A percentile compares a stretch with the other conserved stretches of the same genome.
These are phyloP conservation scores for Astreopora myriophthalma DNA, from an alignment of 64 coral and sea anemone genomes.

Conservation along the genomic window DNA sequence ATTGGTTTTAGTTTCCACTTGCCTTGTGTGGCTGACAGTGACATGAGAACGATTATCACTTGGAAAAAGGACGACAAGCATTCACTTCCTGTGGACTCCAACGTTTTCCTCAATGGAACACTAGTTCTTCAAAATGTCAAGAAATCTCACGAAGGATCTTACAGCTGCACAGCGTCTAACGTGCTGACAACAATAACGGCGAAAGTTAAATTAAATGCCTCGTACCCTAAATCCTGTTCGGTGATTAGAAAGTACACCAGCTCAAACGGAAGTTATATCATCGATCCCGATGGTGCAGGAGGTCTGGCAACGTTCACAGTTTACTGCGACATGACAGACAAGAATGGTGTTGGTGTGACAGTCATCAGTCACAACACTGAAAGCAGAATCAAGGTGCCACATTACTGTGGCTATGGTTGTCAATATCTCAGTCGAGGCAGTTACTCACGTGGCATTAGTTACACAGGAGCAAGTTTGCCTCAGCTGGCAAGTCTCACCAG, in stretches of 20 bases:
- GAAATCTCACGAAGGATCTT: background rate
- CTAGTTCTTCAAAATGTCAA: background rate
- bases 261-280: background rate
- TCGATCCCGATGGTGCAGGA: background rate
- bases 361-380: background rate
- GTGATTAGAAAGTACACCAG: background rate
- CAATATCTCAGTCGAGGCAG: too few species aligned
- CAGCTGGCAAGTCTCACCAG: too few species aligned
- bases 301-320: background rate
- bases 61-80: background rate
- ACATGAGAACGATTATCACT: background rate
- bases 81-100: background rate
- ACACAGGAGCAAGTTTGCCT: too few species aligned
- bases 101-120: background rate
- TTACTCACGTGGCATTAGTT: too few species aligned
- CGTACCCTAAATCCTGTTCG: background rate
- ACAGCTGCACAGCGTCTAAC: background rate
- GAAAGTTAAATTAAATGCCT: background rate
- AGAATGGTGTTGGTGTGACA: background rate
- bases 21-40: background rate
- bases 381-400: background rate
- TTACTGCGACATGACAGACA: background rate
- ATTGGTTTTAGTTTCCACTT: background rate
- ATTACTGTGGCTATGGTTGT: background rate
- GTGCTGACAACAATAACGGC: background rate